Conservation (phyloP, 2,113 vertebrate species). For the Cinclus mexicanus region DNA sequence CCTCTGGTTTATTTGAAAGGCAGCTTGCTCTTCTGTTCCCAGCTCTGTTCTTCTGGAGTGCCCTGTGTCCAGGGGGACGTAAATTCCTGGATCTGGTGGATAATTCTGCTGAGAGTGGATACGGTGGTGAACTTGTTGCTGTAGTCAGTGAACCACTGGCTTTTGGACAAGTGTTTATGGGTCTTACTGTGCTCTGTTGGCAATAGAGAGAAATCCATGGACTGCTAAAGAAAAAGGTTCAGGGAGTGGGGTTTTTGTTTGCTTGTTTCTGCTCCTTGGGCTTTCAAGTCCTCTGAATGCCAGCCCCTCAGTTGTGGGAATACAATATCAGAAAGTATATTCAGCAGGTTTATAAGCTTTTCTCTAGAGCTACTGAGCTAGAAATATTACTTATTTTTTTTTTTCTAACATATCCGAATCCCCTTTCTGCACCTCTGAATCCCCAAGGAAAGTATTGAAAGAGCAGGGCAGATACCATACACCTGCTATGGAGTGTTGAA, state of each 20-base stretch:
- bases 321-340: not conserved
- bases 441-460: not conserved
- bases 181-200: not conserved
- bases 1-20: not conserved
- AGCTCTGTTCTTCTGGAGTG: not conserved
- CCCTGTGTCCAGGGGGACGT: not conserved
- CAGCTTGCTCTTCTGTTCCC: not conserved
- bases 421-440: not conserved
- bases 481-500: not conserved
- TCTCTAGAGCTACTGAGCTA: not conserved
- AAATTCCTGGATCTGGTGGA: not conserved
- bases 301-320: not conserved
- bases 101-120: not conserved
- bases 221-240: not conserved
- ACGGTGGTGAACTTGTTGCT: not conserved
- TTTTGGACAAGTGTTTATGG: not conserved
- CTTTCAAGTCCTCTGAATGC: not conserved
- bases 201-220: not conserved
- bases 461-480: not conserved
- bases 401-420: not conserved
- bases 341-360: not conserved
- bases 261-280: not conserved
- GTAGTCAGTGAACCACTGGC: not conserved
- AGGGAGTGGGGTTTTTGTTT: not conserved
- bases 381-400: not conserved